A percentile compares a stretch with the other conserved stretches of the same genome.
Evolutionary conservation across 2,113 vertebrate genomes (phyloP).

Genomic region (Arvicanthis niloticus): DNA sequence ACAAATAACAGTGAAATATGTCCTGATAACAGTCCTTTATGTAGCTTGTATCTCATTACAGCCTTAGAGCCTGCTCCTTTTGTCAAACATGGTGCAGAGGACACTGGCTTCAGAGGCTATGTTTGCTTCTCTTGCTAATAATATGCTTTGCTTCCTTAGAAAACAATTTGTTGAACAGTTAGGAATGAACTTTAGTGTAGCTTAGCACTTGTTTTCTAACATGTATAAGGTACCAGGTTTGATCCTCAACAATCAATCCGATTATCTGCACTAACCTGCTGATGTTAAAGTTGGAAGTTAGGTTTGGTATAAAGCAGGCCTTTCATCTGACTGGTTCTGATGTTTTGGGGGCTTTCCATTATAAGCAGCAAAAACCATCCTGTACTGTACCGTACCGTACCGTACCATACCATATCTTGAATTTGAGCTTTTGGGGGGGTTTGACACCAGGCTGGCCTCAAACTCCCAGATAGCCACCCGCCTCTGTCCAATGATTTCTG

Average conservation of each 20-base stretch:
- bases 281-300: conserved; percentile 42
- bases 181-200: not conserved
- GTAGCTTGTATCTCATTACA: not conserved
- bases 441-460: not conserved
- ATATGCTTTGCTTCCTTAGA: conserved; percentile 28
- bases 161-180: conserved; percentile 3
- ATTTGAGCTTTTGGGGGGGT: conserved; percentile 29
- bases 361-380: conserved; percentile 54
- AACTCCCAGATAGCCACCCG: not conserved
- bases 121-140: conserved; percentile 40
- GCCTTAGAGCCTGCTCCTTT: not conserved
- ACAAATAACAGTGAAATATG: not conserved
- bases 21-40: not conserved
- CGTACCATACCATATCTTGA: conserved; percentile 1
- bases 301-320: not conserved
- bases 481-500: not conserved
- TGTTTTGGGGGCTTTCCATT: conserved; percentile 55
- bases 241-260: not conserved
- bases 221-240: not conserved
- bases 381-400: too few species aligned
- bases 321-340: conserved; percentile 55
- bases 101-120: conserved; percentile 5
- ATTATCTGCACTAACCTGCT: conserved; percentile 64
- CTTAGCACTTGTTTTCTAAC: not conserved
- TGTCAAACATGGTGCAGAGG: not conserved